These are phyloP conservation scores for Selene dorsalis DNA, from an alignment of 2,797 vertebrate genomes.

Conservation along the genomic window DNA sequence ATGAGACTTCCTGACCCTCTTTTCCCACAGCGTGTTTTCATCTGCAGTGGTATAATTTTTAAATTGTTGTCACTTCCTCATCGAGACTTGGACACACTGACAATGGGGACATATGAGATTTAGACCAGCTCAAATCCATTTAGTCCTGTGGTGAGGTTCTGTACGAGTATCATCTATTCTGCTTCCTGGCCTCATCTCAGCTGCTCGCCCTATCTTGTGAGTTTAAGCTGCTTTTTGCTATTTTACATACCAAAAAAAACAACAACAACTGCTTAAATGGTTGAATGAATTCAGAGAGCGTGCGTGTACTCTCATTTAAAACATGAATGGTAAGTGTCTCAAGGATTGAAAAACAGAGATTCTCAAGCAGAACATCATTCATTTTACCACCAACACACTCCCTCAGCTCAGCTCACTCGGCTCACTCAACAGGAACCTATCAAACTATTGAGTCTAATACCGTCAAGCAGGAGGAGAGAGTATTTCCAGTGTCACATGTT, in stretches of 20 bases:
- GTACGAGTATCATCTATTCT: constrained; percentile 50
- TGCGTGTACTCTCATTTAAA: constrained; percentile 43
- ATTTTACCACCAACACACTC: constrained; percentile 43
- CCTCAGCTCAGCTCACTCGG: constrained; percentile 32
- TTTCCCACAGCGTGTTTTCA: constrained; percentile 16
- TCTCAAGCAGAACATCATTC: constrained; percentile 42
- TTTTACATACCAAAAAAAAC: constrained; percentile 29
- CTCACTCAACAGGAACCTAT: constrained; percentile 46
- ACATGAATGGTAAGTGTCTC: constrained; percentile 30
- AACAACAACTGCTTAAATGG: constrained; percentile 39
- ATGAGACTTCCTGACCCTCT: constrained; percentile 37
- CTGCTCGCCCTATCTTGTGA: constrained; percentile 38
- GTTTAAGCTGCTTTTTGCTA: constrained; percentile 54
- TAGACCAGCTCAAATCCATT: constrained; percentile 59
- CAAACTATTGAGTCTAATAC: constrained; percentile 32
- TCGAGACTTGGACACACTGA: constrained; percentile 49
- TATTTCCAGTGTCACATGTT: constrained; percentile 13
- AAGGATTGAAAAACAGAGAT: constrained; percentile 41
- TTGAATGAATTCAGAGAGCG: constrained; percentile 28
- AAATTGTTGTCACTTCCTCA: constrained; percentile 36
- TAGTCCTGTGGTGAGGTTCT: constrained; percentile 47
- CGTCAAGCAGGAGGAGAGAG: constrained; percentile 19
- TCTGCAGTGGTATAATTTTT: constrained; percentile 32
- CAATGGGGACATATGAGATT: constrained; percentile 44
- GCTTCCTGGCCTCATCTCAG: constrained; percentile 35